A percentile compares a stretch with the other conserved stretches of the same genome.
These are phyloP conservation scores for Escarpia spicata DNA, from an alignment of 2,888 invertebrate species.

Conservation along the genomic window DNA sequence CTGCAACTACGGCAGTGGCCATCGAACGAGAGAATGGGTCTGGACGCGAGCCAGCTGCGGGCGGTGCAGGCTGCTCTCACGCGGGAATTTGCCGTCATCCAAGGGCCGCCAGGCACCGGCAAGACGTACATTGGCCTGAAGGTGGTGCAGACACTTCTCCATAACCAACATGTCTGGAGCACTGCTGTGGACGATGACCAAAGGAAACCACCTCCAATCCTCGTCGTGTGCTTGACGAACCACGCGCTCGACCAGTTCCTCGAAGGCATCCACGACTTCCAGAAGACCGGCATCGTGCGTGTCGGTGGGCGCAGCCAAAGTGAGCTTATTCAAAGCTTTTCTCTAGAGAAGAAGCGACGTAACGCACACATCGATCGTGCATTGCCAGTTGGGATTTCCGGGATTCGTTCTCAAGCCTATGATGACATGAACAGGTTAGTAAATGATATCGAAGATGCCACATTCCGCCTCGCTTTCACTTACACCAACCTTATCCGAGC, in stretches of 20 bases:
- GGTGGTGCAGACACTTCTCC: constrained; percentile 74
- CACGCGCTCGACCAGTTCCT: constrained; percentile 65
- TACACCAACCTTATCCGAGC: constrained; percentile 50
- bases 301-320: constrained; percentile 56
- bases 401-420: constrained; percentile 14
- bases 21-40: constrained; percentile 42
- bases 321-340: constrained; percentile 47
- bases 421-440: constrained; percentile 33
- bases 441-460: constrained; percentile 26
- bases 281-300: constrained; percentile 50
- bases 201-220: constrained; percentile 47
- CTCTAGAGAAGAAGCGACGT: not conserved
- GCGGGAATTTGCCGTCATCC: constrained; percentile 59
- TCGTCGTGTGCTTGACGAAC: constrained; percentile 64
- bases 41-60: constrained; percentile 56
- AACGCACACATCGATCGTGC: too few species aligned
- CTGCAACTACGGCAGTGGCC: constrained; percentile 50
- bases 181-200: constrained; percentile 29
- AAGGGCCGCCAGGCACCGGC: constrained; percentile 85
- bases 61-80: constrained; percentile 57
- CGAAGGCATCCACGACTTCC: constrained; percentile 55
- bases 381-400: not conserved
- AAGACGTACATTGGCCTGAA: constrained; percentile 84
- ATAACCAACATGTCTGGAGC: constrained; percentile 69
- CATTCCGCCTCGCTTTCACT: constrained; percentile 37